Conservation (phyloP, 2,113 vertebrate species). For the Gobius niger region DNA sequence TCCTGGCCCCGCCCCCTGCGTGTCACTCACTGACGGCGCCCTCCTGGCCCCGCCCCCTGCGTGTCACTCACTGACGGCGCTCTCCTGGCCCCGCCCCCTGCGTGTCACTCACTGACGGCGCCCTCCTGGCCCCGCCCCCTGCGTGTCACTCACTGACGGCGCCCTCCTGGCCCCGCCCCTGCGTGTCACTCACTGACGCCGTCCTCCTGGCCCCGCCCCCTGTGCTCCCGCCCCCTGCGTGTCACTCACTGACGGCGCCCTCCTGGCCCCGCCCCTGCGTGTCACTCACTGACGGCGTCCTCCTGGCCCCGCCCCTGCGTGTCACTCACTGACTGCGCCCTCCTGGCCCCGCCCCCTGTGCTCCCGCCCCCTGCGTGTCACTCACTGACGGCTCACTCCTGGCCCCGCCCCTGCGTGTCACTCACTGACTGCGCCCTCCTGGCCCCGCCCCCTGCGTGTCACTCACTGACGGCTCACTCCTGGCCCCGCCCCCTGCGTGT, state of each 20-base stretch:
- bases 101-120: too few species aligned
- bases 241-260: constrained; percentile 50
- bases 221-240: background rate
- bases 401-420: too few species aligned
- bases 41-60: too few species aligned
- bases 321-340: constrained; percentile 50
- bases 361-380: background rate
- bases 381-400: constrained; percentile 51
- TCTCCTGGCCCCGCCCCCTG: background rate
- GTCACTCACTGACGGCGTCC: too few species aligned
- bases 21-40: too few species aligned
- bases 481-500: too few species aligned
- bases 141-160: constrained; percentile 49
- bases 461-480: constrained; percentile 51
- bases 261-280: background rate
- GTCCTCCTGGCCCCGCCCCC: background rate
- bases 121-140: too few species aligned
- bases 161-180: background rate
- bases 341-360: background rate
- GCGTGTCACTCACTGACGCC: constrained; percentile 49
- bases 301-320: background rate
- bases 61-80: constrained; percentile 50
- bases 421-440: too few species aligned
- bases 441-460: background rate
- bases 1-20: background rate